Percentiles rank a stretch among this genome's conserved stretches.
Evolutionary conservation across 2,113 vertebrate genomes (phyloP).

Genomic region (Coracopsis vasa): DNA sequence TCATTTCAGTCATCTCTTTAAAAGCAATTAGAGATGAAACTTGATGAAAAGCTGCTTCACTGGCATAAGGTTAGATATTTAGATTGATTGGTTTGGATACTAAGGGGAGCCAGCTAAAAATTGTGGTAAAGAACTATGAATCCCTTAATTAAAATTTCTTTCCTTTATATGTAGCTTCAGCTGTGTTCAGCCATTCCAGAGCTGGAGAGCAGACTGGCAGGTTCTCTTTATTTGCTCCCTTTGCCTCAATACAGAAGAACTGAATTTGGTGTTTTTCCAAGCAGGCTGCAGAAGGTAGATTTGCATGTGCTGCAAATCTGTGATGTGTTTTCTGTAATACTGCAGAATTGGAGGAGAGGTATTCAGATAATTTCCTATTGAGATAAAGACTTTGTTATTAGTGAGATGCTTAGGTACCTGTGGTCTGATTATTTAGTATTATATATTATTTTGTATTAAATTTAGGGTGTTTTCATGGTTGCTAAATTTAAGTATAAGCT

Average conservation of each 20-base stretch:
- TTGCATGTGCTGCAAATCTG: not conserved
- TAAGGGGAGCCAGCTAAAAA: not conserved
- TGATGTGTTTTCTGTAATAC: not conserved
- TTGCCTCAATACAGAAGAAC: not conserved
- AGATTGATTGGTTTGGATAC: not conserved
- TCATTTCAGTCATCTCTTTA: not conserved
- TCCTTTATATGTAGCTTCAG: not conserved
- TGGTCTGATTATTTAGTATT: not conserved
- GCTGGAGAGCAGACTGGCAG: not conserved
- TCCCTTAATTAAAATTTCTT: not conserved
- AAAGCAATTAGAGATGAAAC: not conserved
- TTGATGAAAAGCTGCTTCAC: not conserved
- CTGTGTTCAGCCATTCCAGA: not conserved
- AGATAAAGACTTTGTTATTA: not conserved
- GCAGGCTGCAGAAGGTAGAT: not conserved
- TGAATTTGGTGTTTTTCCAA: not conserved
- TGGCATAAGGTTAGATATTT: not conserved
- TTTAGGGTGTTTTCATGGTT: not conserved
- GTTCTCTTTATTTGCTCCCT: not conserved
- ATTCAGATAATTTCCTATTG: not conserved
- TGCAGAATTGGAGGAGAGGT: not conserved
- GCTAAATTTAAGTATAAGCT: not conserved
- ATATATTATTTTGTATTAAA: not conserved
- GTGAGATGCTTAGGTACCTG: not conserved
- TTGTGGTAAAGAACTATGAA: not conserved